These are phyloP conservation scores for Drosophila ananassae DNA, from an alignment of 1,140 invertebrate species.

Conservation along the genomic window DNA sequence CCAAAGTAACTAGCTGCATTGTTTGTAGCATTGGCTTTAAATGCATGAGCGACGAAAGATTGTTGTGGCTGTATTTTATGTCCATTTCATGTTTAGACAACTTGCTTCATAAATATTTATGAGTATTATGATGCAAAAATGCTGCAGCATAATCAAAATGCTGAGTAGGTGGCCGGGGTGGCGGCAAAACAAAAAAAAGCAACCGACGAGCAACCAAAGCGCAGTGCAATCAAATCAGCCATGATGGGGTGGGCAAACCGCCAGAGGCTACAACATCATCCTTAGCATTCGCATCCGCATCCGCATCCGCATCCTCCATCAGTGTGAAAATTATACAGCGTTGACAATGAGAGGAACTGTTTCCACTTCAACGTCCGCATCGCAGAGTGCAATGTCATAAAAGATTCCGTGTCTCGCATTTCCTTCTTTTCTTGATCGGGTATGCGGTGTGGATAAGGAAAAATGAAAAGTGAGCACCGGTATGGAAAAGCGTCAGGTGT, in stretches of 20 bases:
- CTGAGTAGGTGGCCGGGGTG: constrained; percentile 7
- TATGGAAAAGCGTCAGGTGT: neutral
- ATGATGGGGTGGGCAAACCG: constrained; percentile 21
- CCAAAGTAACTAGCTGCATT: constrained; percentile 16
- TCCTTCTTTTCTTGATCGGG: constrained; percentile 27
- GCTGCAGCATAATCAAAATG: constrained; percentile 51
- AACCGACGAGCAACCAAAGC: constrained; percentile 21
- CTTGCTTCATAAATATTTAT: constrained; percentile 69
- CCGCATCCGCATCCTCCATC: constrained; percentile 7
- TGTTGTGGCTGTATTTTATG: constrained; percentile 18
- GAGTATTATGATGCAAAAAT: constrained; percentile 67
- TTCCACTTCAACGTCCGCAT: constrained; percentile 30
- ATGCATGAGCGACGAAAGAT: constrained; percentile 11
- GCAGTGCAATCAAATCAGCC: constrained; percentile 69
- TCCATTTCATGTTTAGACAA: constrained; percentile 39
- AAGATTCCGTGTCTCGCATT: constrained; percentile 49
- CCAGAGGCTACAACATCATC: constrained; percentile 10
- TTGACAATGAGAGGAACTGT: constrained; percentile 47
- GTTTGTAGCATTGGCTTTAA: constrained; percentile 38
- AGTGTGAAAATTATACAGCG: constrained; percentile 68
- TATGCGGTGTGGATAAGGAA: constrained; percentile 1
- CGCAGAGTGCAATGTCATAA: constrained; percentile 23
- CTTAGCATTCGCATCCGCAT: constrained; percentile 7
- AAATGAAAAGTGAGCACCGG: constrained; percentile 11
- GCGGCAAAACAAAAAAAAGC: neutral